Conservation (phyloP, 2,113 vertebrate genomes). For the Bothrops jararaca region DNA sequence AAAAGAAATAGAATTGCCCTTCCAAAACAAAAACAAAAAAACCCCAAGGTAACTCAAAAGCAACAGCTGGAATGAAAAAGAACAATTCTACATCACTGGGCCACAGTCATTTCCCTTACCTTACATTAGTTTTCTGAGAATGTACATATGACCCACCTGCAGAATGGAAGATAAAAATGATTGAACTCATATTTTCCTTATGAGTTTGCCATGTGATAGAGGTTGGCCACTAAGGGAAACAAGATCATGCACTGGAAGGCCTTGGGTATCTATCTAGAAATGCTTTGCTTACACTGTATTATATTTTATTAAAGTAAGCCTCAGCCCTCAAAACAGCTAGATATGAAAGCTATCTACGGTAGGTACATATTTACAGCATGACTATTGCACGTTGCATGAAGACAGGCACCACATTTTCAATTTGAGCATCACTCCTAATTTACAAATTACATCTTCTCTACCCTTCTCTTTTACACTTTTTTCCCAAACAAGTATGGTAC, state of each 20-base stretch:
- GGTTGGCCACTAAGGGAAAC: background rate
- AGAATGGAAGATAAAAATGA: background rate
- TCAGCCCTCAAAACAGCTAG: background rate
- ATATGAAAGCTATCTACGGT: background rate
- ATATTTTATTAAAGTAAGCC: background rate
- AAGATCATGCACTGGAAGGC: background rate
- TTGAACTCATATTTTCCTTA: background rate
- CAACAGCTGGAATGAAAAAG: background rate
- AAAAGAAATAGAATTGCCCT: background rate
- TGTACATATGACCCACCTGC: background rate
- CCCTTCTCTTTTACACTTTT: background rate
- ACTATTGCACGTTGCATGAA: background rate
- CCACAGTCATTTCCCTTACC: background rate
- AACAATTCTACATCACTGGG: background rate
- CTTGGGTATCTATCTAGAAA: background rate
- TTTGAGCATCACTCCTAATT: background rate
- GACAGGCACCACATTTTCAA: background rate
- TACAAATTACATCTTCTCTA: background rate
- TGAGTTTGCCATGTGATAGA: background rate
- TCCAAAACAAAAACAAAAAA: background rate
- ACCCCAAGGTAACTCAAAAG: background rate
- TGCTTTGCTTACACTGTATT: background rate
- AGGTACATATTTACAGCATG: background rate
- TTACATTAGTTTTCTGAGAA: background rate
- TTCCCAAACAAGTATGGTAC: background rate